Conservation (phyloP, 2,113 vertebrate genomes). For the Gambusia affinis region DNA sequence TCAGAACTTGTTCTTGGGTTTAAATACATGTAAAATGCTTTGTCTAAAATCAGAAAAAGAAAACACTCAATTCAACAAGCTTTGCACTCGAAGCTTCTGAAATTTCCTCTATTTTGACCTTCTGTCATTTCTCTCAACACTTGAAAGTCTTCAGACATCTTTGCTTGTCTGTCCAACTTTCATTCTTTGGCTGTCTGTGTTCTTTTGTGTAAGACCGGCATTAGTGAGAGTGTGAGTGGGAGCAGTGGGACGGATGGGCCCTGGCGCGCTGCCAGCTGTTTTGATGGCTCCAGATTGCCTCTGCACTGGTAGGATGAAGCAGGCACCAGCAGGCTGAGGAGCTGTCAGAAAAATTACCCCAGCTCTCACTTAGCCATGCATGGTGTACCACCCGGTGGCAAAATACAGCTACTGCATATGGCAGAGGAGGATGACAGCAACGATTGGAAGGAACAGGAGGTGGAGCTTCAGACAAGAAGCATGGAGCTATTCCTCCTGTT, state of each 20-base stretch:
- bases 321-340: constrained; percentile 75
- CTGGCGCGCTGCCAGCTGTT: constrained; percentile 74
- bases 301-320: constrained; percentile 73
- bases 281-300: constrained; percentile 80
- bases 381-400: constrained; percentile 93
- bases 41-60: constrained; percentile 35
- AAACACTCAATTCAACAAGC: constrained; percentile 9
- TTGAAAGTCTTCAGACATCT: constrained; percentile 40
- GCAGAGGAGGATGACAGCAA: constrained; percentile 49
- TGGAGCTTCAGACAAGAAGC: constrained; percentile 52
- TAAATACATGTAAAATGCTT: neutral
- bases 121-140: constrained; percentile 21
- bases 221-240: constrained; percentile 52
- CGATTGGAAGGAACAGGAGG: constrained; percentile 48
- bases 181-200: constrained; percentile 37
- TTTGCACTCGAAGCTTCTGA: constrained; percentile 24
- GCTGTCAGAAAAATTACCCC: constrained; percentile 78
- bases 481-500: constrained; percentile 64
- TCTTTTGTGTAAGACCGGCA: constrained; percentile 43
- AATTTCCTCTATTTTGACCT: constrained; percentile 5
- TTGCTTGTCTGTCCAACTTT: constrained; percentile 15
- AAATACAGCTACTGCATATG: constrained; percentile 84
- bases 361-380: constrained; percentile 82
- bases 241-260: constrained; percentile 55
- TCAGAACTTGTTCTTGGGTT: neutral